These are phyloP conservation scores for Zaprionus tsacasi DNA, from an alignment of 1,140 invertebrate species.

Conservation along the genomic window DNA sequence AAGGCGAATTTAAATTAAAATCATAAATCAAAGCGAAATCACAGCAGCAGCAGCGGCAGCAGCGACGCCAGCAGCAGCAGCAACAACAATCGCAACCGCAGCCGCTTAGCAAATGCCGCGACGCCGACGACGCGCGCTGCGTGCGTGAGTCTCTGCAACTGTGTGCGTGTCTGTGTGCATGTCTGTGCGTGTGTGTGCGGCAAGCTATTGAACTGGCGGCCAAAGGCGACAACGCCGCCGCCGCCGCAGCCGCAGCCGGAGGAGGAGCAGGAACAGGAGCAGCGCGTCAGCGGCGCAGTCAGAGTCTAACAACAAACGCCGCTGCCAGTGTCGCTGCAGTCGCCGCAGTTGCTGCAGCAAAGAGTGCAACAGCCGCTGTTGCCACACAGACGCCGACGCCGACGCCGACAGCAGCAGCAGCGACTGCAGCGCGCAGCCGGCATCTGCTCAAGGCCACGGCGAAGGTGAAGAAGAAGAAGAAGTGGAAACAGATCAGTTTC, in stretches of 20 bases:
- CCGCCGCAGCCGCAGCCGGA: slow-evolving; percentile 55
- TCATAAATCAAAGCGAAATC: slow-evolving; percentile 46
- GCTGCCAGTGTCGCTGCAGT: no score
- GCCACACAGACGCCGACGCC: slow-evolving; percentile 46
- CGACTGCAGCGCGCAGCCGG: slow-evolving; percentile 46
- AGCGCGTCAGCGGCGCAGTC: slow-evolving; percentile 47
- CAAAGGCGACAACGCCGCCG: slow-evolving; percentile 72
- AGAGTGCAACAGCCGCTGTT: slow-evolving; percentile 36
- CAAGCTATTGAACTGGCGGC: slow-evolving; percentile 77
- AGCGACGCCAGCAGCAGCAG: slow-evolving; percentile 12
- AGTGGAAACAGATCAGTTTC: slow-evolving; percentile 77
- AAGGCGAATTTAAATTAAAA: slow-evolving; percentile 48
- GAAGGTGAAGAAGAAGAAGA: slow-evolving; percentile 79
- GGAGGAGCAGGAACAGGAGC: slow-evolving; percentile 26
- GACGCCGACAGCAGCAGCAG: no score
- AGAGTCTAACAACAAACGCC: slow-evolving; percentile 33
- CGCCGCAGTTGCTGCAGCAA: slow-evolving; percentile 4
- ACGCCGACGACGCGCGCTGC: slow-evolving; percentile 65
- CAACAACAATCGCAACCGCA: slow-evolving; percentile 25
- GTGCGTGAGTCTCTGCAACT: slow-evolving; percentile 51
- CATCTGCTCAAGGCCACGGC: slow-evolving; percentile 74
- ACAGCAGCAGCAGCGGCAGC: slow-evolving; percentile 9
- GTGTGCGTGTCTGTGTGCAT: slow-evolving; percentile 21
- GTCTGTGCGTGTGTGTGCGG: slow-evolving; percentile 36
- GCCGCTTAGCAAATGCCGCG: slow-evolving; percentile 70